Percentiles rank a stretch among this genome's conserved stretches.
phyloP scores from a whole-genome alignment of 2,888 invertebrate species.

The Melanophora roralis region DNA sequence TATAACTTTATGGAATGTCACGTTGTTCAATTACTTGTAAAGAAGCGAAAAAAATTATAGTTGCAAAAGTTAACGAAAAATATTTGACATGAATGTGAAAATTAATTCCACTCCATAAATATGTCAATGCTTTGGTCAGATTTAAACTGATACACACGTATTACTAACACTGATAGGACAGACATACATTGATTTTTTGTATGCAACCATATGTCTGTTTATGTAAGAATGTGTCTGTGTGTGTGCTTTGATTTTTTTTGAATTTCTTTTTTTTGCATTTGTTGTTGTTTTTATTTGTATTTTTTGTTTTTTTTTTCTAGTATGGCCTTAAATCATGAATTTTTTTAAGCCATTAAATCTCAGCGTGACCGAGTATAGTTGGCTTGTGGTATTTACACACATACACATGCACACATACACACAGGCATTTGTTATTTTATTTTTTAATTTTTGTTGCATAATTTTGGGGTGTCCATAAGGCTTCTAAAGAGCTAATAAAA shows the following conservation, averaged over 20 bases:
- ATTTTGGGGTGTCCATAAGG: background rate
- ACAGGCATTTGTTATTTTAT: background rate
- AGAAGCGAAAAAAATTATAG: conserved; percentile 33
- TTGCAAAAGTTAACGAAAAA: conserved; percentile 38
- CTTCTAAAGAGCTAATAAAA: conserved; percentile 12
- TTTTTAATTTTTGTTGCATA: conserved; percentile 22
- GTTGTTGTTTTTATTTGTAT: background rate
- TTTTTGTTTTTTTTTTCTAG: background rate
- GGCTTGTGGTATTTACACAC: background rate
- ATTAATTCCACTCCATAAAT: conserved; percentile 72
- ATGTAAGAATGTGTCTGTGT: background rate
- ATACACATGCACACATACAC: too few species aligned
- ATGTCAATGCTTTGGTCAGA: conserved; percentile 57
- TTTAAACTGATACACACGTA: conserved; percentile 32
- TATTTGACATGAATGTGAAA: conserved; percentile 58
- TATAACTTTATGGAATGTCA: conserved; percentile 48
- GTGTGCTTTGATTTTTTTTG: conserved; percentile 9
- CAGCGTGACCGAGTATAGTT: conserved; percentile 49
- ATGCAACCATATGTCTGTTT: background rate
- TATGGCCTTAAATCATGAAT: conserved; percentile 38
- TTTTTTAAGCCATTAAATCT: conserved; percentile 59
- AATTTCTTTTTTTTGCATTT: background rate
- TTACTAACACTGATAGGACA: background rate
- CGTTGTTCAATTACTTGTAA: conserved; percentile 57
- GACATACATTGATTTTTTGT: conserved; percentile 20